Evolutionary conservation across 2,888 invertebrate species (phyloP).

Genomic region (Portevinia maculata): DNA sequence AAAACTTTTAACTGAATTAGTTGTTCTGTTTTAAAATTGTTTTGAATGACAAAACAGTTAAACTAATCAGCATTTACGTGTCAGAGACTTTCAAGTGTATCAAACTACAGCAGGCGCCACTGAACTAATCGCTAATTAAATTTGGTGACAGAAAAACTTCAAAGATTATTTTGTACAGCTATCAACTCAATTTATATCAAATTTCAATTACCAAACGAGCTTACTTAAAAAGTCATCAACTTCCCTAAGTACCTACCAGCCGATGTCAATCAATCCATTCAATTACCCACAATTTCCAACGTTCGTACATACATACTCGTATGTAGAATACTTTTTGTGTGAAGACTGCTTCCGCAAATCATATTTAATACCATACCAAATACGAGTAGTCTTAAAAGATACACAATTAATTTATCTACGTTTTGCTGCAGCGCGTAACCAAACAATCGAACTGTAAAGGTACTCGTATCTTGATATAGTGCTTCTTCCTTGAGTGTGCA

Average conservation of each 20-base stretch:
- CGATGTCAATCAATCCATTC: conserved; percentile 19
- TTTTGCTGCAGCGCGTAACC: conserved; percentile 23
- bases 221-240: conserved; percentile 43
- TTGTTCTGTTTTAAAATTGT: too few species aligned
- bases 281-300: conserved; percentile 23
- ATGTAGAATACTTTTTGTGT: background rate
- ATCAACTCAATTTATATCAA: conserved; percentile 61
- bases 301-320: conserved; percentile 53
- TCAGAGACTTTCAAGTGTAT: background rate
- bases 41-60: too few species aligned
- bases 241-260: background rate
- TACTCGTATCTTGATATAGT: background rate
- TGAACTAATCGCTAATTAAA: conserved; percentile 49
- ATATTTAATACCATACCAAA: conserved; percentile 40
- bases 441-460: background rate
- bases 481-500: conserved; percentile 33
- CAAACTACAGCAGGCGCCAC: conserved; percentile 43
- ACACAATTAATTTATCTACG: conserved; percentile 49
- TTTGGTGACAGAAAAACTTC: conserved; percentile 30
- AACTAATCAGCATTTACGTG: background rate
- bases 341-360: conserved; percentile 41
- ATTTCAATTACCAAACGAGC: conserved; percentile 59
- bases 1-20: too few species aligned
- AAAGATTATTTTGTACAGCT: conserved; percentile 33
- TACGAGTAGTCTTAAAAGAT: conserved; percentile 43